phyloP scores from a whole-genome alignment of 2,888 invertebrate species.

The Cosmia pyralina region DNA sequence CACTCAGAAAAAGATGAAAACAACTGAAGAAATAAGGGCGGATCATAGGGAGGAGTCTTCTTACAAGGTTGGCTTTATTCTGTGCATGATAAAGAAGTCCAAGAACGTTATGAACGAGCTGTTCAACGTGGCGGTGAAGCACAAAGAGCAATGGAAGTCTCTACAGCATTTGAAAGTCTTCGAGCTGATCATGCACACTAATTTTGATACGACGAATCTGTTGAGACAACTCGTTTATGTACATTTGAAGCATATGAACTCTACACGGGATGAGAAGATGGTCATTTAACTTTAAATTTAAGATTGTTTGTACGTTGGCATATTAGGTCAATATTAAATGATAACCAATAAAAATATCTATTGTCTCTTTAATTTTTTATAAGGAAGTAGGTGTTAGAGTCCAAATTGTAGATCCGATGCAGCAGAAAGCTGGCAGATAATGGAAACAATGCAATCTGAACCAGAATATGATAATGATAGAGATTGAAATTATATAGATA shows the following conservation, averaged over 20 bases:
- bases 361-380: background rate
- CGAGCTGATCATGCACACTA: constrained; percentile 83
- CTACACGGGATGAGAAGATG: constrained; percentile 66
- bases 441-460: background rate
- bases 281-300: constrained; percentile 67
- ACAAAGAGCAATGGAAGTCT: constrained; percentile 82
- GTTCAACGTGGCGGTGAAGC: constrained; percentile 83
- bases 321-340: constrained; percentile 28
- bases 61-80: constrained; percentile 81
- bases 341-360: constrained; percentile 4
- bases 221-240: constrained; percentile 81
- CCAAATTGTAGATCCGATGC: background rate
- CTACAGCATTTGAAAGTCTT: constrained; percentile 84
- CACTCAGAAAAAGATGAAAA: constrained; percentile 74
- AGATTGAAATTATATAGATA: background rate
- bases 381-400: background rate
- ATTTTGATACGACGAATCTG: constrained; percentile 82
- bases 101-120: constrained; percentile 81
- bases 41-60: constrained; percentile 67
- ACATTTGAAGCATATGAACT: constrained; percentile 75
- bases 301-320: constrained; percentile 1
- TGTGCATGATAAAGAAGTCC: constrained; percentile 82
- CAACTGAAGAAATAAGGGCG: constrained; percentile 71
- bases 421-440: background rate
- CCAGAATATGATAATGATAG: too few species aligned